These are phyloP conservation scores for Clarias laeviceps DNA, from an alignment of 2,797 vertebrate genomes.

Conservation along the genomic window DNA sequence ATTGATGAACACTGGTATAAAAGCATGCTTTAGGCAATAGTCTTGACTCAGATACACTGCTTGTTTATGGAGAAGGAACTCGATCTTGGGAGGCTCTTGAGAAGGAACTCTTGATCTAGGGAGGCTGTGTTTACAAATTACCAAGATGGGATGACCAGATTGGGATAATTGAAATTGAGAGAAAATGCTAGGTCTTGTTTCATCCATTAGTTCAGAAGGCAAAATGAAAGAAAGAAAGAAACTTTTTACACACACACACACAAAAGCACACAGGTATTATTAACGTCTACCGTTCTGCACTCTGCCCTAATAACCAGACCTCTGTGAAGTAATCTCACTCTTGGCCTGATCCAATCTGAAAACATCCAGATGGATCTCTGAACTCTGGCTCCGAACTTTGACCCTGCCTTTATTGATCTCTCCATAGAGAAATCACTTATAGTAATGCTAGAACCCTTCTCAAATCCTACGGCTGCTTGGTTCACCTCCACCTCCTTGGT, in stretches of 20 bases:
- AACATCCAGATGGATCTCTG: conserved; percentile 44
- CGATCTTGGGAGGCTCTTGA: background rate
- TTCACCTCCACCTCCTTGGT: background rate
- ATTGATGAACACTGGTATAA: background rate
- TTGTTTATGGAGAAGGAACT: conserved; percentile 32
- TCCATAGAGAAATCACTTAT: background rate
- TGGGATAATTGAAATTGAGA: conserved; percentile 8
- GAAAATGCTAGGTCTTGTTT: conserved; percentile 2
- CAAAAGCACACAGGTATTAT: conserved; percentile 8
- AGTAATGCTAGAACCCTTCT: conserved; percentile 5
- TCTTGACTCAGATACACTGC: background rate
- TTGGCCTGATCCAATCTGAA: conserved; percentile 43
- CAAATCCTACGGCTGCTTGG: conserved; percentile 1
- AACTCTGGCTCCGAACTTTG: conserved; percentile 29
- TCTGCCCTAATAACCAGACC: conserved; percentile 18
- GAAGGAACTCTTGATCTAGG: conserved; percentile 22
- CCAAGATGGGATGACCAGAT: background rate
- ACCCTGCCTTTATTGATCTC: conserved; percentile 30
- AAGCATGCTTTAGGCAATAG: background rate
- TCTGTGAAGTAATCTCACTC: conserved; percentile 25
- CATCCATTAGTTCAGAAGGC: conserved; percentile 25
- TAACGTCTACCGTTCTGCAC: conserved; percentile 38
- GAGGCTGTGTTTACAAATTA: conserved; percentile 28
- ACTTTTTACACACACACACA: conserved; percentile 31
- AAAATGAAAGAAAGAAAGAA: conserved; percentile 13